Evolutionary conservation across 2,113 vertebrate species (phyloP).

Genomic region (Plecotus auritus): DNA sequence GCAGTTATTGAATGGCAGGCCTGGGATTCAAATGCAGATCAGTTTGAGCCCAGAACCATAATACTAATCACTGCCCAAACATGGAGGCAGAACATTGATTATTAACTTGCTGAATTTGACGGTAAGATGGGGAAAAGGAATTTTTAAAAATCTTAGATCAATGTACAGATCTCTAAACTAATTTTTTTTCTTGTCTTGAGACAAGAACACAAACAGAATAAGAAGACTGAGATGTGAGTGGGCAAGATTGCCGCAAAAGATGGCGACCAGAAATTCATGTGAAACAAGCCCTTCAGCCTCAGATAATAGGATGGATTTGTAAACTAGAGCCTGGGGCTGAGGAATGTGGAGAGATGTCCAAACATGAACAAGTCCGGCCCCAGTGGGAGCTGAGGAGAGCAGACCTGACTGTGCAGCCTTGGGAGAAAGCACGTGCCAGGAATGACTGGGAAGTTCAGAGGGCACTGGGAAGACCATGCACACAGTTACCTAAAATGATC

Average conservation of each 20-base stretch:
- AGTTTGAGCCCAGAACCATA: background rate
- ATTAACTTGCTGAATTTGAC: background rate
- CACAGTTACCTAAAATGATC: background rate
- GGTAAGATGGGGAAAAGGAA: background rate
- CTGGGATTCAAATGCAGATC: background rate
- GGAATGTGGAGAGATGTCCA: background rate
- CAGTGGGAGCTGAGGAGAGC: background rate
- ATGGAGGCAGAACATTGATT: background rate
- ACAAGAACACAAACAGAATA: background rate
- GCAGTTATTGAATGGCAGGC: background rate
- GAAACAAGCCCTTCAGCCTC: background rate
- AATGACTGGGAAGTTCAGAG: background rate
- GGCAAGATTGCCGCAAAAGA: background rate
- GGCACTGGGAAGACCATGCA: background rate
- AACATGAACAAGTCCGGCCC: background rate
- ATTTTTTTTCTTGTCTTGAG: background rate
- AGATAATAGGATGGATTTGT: background rate
- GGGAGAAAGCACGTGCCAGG: background rate
- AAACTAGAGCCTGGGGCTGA: background rate
- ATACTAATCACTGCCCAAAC: background rate
- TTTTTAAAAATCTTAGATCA: background rate
- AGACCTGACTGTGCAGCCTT: background rate
- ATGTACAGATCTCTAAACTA: background rate
- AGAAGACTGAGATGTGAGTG: background rate
- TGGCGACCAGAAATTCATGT: rapidly evolving